phyloP scores from a whole-genome alignment of 2,797 vertebrate species.

The Pitangus sulphuratus region DNA sequence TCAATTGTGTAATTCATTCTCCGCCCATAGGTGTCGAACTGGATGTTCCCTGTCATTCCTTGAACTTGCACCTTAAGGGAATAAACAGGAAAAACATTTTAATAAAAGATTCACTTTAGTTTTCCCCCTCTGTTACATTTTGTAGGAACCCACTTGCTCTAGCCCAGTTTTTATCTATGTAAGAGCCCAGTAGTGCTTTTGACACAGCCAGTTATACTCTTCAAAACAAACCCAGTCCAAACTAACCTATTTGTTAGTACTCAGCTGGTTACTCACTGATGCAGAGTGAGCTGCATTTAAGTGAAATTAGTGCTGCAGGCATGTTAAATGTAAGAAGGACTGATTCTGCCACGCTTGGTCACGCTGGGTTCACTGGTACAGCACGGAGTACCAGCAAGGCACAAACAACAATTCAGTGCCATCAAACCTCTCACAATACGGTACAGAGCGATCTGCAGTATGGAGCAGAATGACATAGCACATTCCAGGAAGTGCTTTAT shows the following conservation, averaged over 20 bases:
- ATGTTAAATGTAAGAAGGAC: not conserved
- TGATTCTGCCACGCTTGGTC: not conserved
- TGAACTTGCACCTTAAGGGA: conserved; percentile 91
- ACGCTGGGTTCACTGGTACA: not conserved
- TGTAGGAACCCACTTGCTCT: not conserved
- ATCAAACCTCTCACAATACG: not conserved
- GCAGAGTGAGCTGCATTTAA: not conserved
- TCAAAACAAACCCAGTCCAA: not conserved
- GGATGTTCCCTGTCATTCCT: conserved; percentile 98
- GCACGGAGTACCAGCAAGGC: fast-evolving
- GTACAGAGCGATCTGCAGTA: not conserved
- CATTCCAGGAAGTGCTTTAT: not conserved
- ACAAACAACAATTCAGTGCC: not conserved
- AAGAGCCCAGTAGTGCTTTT: not conserved
- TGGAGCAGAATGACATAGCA: not conserved
- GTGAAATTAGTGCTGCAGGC: not conserved
- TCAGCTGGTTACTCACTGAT: not conserved
- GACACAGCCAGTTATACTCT: not conserved
- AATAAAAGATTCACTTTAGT: not conserved
- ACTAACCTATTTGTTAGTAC: not conserved
- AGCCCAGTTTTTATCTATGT: not conserved
- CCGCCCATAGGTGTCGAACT: conserved; percentile 97
- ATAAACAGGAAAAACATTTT: conserved; percentile 30
- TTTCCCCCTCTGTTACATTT: not conserved
- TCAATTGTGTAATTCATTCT: conserved; percentile 98